Percentiles rank a stretch among this genome's conserved stretches.
These are phyloP conservation scores for Gavialis gangeticus DNA, from an alignment of 2,113 vertebrate genomes.

Conservation along the genomic window DNA sequence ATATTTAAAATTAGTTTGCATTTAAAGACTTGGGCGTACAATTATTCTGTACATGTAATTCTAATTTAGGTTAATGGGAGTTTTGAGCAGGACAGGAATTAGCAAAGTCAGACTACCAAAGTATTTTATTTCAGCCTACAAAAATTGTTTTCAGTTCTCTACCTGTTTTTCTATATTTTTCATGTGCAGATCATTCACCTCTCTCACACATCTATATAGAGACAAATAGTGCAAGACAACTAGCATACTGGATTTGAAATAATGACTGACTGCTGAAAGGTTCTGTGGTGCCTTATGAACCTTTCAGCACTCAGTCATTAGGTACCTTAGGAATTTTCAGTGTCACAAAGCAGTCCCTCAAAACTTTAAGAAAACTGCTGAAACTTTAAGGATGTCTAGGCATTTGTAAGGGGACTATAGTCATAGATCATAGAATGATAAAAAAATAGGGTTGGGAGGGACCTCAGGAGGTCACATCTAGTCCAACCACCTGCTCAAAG, in stretches of 20 bases:
- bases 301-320: no score
- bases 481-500: no score
- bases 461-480: no score
- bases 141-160: not conserved
- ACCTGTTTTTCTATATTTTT: not conserved
- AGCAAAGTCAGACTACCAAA: not conserved
- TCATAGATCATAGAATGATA: no score
- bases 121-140: not conserved
- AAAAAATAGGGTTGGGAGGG: no score
- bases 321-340: not conserved
- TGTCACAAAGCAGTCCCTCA: not conserved
- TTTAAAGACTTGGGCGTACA: not conserved
- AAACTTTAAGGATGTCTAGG: not conserved
- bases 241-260: not conserved
- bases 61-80: not conserved
- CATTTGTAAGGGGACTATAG: not conserved
- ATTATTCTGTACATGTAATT: not conserved
- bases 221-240: not conserved
- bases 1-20: not conserved
- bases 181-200: not conserved
- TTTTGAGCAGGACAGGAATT: not conserved
- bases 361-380: not conserved
- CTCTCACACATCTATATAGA: not conserved
- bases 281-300: not conserved
- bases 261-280: not conserved